Base-by-base conservation (phyloP, 2,888 invertebrate genomes). In the Macrosiphum euphorbiae region DNA sequence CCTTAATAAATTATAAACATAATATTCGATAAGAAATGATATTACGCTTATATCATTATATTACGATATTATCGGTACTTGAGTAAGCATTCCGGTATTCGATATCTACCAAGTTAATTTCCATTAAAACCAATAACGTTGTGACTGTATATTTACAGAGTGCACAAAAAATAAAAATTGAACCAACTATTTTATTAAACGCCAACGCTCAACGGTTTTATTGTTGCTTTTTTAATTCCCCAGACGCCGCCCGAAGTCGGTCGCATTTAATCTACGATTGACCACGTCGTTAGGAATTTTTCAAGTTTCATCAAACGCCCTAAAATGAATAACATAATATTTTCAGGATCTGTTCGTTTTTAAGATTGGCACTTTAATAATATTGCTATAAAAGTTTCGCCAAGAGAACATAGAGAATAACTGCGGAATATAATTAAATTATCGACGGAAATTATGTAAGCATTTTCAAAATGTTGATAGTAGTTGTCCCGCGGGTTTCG, bases 381-480 rank as follows among this genome's bases (percentile, higher is more conserved):
- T 35, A 24, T 35, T 78, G 78, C 35, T 8, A 78, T 35, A 35
- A 78, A 78, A 78, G 78, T 78, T 78, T 78, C 20, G 3, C 8
- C 20, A 8, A 35, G 7, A 78, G 78, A 78, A 78, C 8, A 78
- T 3, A 78, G 20, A 78, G 35, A 78, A 78, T 67, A 35, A 78
- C 20, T 78, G 35, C 8, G 78, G 35, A 78, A 35, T 41, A 78
- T 78, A 78, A 78, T 78, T 78, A 78, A 78, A 35, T 35, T 35
- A 78, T 78, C 20, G 35, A 35, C 35, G 35, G 78, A 35, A 35
- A 78, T 78, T 35, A 35, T 78, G 20, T 35, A 86, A 47, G 28
- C 28, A 86, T 50, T 86, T 90, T 35, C 28, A 47, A 78, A 26
- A 91, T 55, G 41, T 55, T 85, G 41, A 91, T 85, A 58, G 44